Conservation (phyloP, 2,888 invertebrate species). For the Antitype chi region DNA sequence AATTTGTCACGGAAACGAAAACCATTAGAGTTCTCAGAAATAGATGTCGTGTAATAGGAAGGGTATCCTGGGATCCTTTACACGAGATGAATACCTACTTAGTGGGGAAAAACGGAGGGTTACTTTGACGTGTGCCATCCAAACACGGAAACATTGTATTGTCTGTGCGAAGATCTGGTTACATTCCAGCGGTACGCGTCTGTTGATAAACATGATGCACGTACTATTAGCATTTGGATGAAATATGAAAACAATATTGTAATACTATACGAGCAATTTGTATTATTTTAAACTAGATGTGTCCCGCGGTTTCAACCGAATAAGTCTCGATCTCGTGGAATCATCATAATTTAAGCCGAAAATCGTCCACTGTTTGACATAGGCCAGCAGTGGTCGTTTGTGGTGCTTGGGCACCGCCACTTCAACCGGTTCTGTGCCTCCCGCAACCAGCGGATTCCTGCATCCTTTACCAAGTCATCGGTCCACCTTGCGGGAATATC, state of each 20-base stretch:
- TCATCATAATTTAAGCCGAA: too few species aligned
- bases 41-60: constrained; percentile 50
- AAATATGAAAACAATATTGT: constrained; percentile 51
- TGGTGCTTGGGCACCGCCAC: too few species aligned
- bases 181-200: constrained; percentile 53
- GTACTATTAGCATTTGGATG: constrained; percentile 45
- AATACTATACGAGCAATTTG: constrained; percentile 10
- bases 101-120: constrained; percentile 38
- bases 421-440: too few species aligned
- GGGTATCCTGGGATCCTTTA: constrained; percentile 55
- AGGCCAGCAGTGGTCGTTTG: too few species aligned
- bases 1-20: constrained; percentile 61
- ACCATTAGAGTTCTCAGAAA: constrained; percentile 59
- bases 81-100: constrained; percentile 54
- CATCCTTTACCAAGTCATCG: too few species aligned
- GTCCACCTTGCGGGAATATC: too few species aligned
- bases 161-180: constrained; percentile 49
- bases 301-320: too few species aligned
- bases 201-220: constrained; percentile 60
- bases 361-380: too few species aligned
- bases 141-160: constrained; percentile 47
- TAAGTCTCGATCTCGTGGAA: too few species aligned
- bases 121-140: constrained; percentile 30
- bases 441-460: too few species aligned
- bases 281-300: constrained; percentile 28